Conservation (phyloP, 2,113 vertebrate species). For the Microcebus tavaratra region DNA sequence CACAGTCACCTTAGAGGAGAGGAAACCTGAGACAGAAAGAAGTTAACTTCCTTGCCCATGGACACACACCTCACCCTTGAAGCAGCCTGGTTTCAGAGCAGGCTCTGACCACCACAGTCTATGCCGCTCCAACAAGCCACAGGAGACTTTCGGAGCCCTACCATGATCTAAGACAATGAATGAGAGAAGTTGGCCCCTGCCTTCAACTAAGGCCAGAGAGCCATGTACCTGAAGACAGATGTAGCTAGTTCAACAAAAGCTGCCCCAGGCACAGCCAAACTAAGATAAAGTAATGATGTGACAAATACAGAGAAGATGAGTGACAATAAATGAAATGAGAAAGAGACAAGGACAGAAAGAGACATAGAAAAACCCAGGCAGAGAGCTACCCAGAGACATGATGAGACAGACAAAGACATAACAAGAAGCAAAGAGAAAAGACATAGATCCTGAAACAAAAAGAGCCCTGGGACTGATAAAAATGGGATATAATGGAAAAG, state of each 20-base stretch:
- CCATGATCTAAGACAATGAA: background rate
- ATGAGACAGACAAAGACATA: background rate
- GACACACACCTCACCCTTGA: background rate
- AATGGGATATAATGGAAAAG: accelerated
- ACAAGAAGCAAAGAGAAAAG: background rate
- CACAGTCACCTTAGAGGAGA: background rate
- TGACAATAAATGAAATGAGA: background rate
- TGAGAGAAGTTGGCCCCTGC: background rate
- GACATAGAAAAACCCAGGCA: background rate
- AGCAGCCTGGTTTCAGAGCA: background rate
- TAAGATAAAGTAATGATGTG: accelerated
- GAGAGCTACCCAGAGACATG: background rate
- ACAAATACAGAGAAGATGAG: background rate
- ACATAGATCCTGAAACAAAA: background rate
- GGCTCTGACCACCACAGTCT: background rate
- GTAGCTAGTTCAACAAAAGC: background rate
- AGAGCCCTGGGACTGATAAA: background rate
- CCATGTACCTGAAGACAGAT: background rate
- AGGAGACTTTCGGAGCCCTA: background rate
- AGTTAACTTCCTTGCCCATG: too few relatives aligned
- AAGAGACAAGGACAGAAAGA: background rate
- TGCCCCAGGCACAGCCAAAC: background rate
- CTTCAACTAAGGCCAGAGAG: background rate
- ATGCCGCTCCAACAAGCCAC: background rate
- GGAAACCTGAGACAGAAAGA: background rate